Percentiles rank a stretch among this genome's conserved stretches.
Conservation (phyloP, 2,888 invertebrate species). For the Epinotia bilunana region DNA sequence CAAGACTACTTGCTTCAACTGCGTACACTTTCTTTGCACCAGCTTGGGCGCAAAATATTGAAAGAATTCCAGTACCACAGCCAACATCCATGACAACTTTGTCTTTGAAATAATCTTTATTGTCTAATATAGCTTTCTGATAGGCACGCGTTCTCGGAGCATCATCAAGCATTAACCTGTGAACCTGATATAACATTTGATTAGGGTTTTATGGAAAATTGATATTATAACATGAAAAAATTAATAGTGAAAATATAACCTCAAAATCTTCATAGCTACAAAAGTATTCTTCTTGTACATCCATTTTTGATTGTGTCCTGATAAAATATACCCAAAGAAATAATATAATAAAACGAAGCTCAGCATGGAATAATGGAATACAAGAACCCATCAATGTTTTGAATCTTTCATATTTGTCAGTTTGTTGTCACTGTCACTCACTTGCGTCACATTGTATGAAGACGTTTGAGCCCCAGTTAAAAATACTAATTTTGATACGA, state of each 20-base stretch:
- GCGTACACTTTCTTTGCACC: conserved; percentile 95
- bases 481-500: neutral
- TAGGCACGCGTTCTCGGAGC: conserved; percentile 90
- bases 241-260: conserved; percentile 74
- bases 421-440: neutral
- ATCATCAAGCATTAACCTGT: conserved; percentile 92
- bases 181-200: conserved; percentile 84
- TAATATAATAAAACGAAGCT: neutral
- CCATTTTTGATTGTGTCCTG: conserved; percentile 50
- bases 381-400: neutral
- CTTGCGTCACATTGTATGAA: neutral
- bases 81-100: conserved; percentile 95
- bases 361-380: neutral
- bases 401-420: neutral
- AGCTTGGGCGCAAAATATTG: conserved; percentile 94
- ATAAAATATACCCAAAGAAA: neutral
- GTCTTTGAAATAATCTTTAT: conserved; percentile 87
- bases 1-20: conserved; percentile 91
- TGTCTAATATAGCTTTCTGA: conserved; percentile 89
- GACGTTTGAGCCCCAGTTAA: neutral
- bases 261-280: conserved; percentile 90
- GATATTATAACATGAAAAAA: neutral
- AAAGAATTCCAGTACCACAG: conserved; percentile 94
- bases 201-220: neutral
- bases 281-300: conserved; percentile 84